Conservation (phyloP, 2,888 invertebrate genomes). For the Sminthurides aquaticus region DNA sequence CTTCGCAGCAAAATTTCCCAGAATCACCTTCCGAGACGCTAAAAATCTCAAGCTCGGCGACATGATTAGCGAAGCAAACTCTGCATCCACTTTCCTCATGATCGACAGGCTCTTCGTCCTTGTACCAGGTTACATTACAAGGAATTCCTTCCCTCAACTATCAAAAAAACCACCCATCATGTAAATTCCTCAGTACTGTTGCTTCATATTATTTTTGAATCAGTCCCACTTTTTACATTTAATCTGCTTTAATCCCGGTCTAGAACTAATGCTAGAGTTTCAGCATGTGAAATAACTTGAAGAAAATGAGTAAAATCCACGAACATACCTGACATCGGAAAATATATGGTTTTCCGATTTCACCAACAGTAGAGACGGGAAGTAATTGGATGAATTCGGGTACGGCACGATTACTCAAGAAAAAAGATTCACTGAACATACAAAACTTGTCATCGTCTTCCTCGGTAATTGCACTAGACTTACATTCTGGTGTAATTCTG, state of each 20-base stretch:
- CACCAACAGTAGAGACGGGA: slow-evolving; percentile 22
- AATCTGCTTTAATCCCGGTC: no score
- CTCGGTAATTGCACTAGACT: slow-evolving; percentile 7
- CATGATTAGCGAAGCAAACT: slow-evolving; percentile 11
- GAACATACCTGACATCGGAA: slow-evolving; percentile 21
- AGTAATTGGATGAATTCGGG: slow-evolving; percentile 24
- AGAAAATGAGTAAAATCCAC: slow-evolving; percentile 6
- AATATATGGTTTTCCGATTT: slow-evolving; percentile 15
- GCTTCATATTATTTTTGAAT: no score
- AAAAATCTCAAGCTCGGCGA: slow-evolving; percentile 52
- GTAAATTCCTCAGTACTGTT: no score
- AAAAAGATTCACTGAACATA: slow-evolving; percentile 24
- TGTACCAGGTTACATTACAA: slow-evolving; percentile 17
- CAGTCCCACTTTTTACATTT: no score
- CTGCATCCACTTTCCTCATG: not conserved
- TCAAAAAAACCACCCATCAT: not conserved
- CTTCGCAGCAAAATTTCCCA: slow-evolving; percentile 61
- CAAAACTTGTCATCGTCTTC: slow-evolving; percentile 17
- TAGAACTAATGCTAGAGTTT: no score
- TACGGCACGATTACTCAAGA: slow-evolving; percentile 21
- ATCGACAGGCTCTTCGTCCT: slow-evolving; percentile 15
- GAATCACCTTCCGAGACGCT: slow-evolving; percentile 59
- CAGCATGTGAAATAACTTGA: not conserved
- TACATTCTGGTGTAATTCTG: slow-evolving; percentile 23
- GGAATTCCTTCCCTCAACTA: slow-evolving; percentile 21